Evolutionary conservation across 2,888 invertebrate species (phyloP).

Genomic region (Amphimallon solstitiale): DNA sequence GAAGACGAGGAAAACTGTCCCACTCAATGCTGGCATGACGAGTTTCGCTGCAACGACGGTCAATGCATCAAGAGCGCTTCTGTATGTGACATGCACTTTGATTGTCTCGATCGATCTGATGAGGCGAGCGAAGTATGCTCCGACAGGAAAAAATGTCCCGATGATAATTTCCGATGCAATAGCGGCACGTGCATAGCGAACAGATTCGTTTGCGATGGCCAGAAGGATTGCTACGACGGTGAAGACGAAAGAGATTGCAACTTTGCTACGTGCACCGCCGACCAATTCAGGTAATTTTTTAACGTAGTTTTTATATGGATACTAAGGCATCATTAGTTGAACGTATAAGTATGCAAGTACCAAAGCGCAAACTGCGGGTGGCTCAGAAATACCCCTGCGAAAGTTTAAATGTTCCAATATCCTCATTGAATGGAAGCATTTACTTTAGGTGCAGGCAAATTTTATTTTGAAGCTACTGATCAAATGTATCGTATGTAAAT

Average conservation of each 20-base stretch:
- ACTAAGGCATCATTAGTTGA: no score
- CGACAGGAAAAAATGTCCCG: constrained; percentile 59
- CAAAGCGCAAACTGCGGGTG: neutral
- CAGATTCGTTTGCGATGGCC: constrained; percentile 65
- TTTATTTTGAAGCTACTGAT: no score
- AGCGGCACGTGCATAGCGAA: constrained; percentile 66
- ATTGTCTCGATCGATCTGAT: constrained; percentile 70
- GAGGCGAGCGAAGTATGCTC: constrained; percentile 64
- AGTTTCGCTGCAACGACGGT: constrained; percentile 68
- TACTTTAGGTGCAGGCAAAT: no score
- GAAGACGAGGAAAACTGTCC: constrained; percentile 60
- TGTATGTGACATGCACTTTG: constrained; percentile 66
- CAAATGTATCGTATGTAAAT: no score
- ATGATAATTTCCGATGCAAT: constrained; percentile 64
- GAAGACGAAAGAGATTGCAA: constrained; percentile 64
- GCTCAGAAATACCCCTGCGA: neutral
- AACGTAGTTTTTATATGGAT: no score
- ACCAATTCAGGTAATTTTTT: constrained; percentile 61
- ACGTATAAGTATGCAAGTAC: no score
- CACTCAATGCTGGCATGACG: constrained; percentile 59
- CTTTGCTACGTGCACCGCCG: constrained; percentile 51
- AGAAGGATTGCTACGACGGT: constrained; percentile 64
- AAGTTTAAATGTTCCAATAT: no score
- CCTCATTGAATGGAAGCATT: no score
- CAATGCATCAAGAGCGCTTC: constrained; percentile 63